phyloP scores from a whole-genome alignment of 2,113 vertebrate genomes.

The Vulpes vulpes region DNA sequence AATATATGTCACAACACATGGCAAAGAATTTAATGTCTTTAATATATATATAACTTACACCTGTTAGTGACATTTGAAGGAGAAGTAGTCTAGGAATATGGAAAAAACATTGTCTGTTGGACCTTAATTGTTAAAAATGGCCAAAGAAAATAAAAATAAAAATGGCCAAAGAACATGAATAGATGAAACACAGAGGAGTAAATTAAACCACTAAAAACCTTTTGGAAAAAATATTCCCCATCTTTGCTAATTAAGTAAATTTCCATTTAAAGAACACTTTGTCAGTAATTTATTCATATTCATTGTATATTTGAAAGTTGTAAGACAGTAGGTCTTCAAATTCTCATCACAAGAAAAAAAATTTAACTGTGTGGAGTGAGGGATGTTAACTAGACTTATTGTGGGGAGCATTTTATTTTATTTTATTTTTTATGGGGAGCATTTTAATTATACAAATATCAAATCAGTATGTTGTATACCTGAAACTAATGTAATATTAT shows the following conservation, averaged over 20 bases:
- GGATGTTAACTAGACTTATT: neutral
- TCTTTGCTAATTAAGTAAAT: neutral
- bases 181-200: neutral
- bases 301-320: neutral
- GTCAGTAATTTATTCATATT: neutral
- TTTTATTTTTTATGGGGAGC: too few relatives aligned
- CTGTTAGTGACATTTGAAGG: neutral
- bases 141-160: neutral
- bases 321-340: neutral
- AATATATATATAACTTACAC: neutral
- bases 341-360: neutral
- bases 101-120: neutral
- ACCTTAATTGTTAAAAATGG: neutral
- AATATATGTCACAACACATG: neutral
- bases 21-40: neutral
- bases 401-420: too few relatives aligned
- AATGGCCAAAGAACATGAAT: neutral
- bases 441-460: neutral
- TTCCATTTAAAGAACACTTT: constrained; percentile 18
- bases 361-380: neutral
- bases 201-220: neutral
- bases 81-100: neutral
- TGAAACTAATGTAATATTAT: neutral
- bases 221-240: neutral
- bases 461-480: neutral